Evolutionary conservation across 2,888 invertebrate species (phyloP), one percentile per base, ranked within the genome.

Genomic region (Ernsta delagoae): DNA sequence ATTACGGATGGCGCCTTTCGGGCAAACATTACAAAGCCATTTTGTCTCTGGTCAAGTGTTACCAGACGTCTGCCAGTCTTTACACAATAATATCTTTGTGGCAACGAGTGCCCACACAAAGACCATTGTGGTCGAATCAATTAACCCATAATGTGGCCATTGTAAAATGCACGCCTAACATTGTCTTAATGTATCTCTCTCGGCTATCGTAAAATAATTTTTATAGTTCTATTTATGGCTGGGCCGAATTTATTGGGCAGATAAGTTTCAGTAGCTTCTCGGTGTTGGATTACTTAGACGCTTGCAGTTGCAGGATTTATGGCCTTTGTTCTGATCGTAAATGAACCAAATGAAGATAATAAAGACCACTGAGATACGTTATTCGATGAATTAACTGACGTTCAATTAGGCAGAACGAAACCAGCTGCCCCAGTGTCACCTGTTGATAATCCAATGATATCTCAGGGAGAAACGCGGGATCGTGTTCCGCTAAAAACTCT

Each of bases 41-140:
- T 92, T 92, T 92, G 92, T 92, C 92, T 92, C 85, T 88, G 87
- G 85, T 90, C 91, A 88, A 92, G 92, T 92, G 91, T 90, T 89
- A 84, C 86, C 92, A 92, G 92, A 90, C 92, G 90, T 91, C 91
- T 90, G 91, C 81, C 80, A 71, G 74, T 76, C 79, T 80, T 85
- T 90, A 92, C 90, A 92, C 92, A 92, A 92, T 90, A 85, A 85
- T 84, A 88, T 88, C 91, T 86, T 90, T 92, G 91, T 92, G 77
- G 79, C 78, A 79, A 78, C 82, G 79, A 84, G 83, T 78, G 80
- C 79, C 82, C 79, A 81, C 79, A 90, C 85, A 91, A 90, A 87
- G 90, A 75, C 79, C 89, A 90, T 91, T 92, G 92, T 92, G 83
- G 88, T 82, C 85, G 85, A 90, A 91, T 91, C 92, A 91, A 92